phyloP scores from a whole-genome alignment of 2,113 vertebrate genomes.

The Stictonetta naevosa region DNA sequence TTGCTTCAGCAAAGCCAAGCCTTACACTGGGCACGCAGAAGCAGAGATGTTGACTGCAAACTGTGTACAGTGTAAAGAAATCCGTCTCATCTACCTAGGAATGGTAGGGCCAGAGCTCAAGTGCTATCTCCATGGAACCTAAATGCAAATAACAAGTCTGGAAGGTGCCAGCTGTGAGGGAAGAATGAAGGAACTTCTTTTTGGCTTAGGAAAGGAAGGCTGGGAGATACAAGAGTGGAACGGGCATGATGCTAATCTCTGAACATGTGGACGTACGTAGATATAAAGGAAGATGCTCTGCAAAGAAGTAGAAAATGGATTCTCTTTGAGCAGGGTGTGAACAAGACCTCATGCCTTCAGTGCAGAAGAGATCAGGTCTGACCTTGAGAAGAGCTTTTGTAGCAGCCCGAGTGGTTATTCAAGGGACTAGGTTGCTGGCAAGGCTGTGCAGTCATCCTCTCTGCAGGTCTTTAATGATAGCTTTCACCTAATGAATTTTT shows the following conservation, averaged over 20 bases:
- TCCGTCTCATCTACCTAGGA: background rate
- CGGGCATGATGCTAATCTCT: rapidly evolving
- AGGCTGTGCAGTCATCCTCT: background rate
- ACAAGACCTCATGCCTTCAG: background rate
- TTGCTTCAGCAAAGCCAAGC: background rate
- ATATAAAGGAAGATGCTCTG: background rate
- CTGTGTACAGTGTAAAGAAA: background rate
- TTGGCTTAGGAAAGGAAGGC: background rate
- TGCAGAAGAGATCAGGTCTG: background rate
- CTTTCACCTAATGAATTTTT: background rate
- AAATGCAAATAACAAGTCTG: background rate
- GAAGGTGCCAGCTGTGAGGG: background rate
- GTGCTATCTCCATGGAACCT: background rate
- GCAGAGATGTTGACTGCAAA: background rate
- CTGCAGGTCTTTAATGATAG: background rate
- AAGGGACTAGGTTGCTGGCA: background rate
- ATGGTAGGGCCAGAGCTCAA: background rate
- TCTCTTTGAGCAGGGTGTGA: background rate
- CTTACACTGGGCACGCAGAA: background rate
- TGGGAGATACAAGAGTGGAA: background rate
- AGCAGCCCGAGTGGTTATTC: background rate
- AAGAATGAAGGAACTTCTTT: background rate
- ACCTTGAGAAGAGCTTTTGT: background rate
- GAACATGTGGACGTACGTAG: background rate
- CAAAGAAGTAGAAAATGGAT: background rate